phyloP scores from a whole-genome alignment of 2,888 invertebrate genomes.

The Tanypteryx hageni region DNA sequence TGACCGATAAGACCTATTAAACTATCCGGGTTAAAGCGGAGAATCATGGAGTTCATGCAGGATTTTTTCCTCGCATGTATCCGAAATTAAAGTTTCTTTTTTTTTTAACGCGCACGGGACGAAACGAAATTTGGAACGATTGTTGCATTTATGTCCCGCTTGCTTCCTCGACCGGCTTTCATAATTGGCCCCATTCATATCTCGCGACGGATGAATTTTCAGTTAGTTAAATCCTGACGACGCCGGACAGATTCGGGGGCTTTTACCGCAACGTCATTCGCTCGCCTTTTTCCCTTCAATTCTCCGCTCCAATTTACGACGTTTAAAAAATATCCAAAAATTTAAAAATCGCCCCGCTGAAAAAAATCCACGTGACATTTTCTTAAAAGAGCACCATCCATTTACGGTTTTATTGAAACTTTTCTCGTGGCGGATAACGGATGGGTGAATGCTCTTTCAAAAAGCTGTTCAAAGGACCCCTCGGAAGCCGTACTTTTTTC shows the following conservation, averaged over 20 bases:
- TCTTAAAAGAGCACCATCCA: not conserved
- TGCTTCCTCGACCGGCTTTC: not conserved
- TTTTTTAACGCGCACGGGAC: not conserved
- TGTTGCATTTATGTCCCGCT: not conserved
- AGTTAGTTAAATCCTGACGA: conserved; percentile 20
- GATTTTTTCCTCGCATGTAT: not conserved
- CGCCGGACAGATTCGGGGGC: not conserved
- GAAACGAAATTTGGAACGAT: not conserved
- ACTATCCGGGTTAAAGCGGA: not conserved
- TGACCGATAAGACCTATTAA: not conserved
- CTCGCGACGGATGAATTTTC: conserved; percentile 1
- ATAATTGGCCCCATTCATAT: not conserved
- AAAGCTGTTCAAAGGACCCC: not conserved
- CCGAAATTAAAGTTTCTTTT: not conserved
- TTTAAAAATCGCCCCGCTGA: too few species aligned
- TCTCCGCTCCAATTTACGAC: not conserved
- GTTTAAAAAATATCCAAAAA: not conserved
- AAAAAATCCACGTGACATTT: not conserved
- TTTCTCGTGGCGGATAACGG: not conserved
- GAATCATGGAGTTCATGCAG: not conserved
- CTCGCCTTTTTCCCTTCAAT: not conserved
- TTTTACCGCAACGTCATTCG: not conserved
- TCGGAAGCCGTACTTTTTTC: not conserved
- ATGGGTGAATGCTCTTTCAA: not conserved
- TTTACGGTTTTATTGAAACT: conserved; percentile 11